A percentile compares a stretch with the other conserved stretches of the same genome.
These are phyloP conservation scores for Nephila pilipes DNA, from an alignment of 1,140 invertebrate genomes.

Conservation along the genomic window DNA sequence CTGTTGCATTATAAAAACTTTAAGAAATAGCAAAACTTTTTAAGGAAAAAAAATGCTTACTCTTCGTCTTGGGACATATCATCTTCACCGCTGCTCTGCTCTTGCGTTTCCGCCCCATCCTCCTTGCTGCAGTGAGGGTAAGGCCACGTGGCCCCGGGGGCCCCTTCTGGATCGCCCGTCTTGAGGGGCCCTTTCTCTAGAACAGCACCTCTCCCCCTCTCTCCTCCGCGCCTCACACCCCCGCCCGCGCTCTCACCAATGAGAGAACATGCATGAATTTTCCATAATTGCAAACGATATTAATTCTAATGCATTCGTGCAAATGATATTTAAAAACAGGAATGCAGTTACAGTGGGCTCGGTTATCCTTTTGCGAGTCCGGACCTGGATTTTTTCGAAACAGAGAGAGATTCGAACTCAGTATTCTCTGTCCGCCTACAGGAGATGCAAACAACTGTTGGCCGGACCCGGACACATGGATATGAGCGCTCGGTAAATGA, in stretches of 20 bases:
- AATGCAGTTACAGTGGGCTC: not conserved
- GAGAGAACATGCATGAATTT: not conserved
- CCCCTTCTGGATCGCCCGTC: slow-evolving; percentile 69
- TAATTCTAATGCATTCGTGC: not conserved
- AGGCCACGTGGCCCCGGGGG: slow-evolving; percentile 63
- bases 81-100: slow-evolving; percentile 49
- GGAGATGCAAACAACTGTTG: slow-evolving; percentile 66
- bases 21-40: no score
- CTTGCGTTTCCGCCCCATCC: slow-evolving; percentile 61
- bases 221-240: not conserved
- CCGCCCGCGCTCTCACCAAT: slow-evolving; percentile 15
- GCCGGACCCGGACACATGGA: slow-evolving; percentile 68
- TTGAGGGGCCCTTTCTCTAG: slow-evolving; percentile 59
- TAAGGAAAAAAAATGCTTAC: not conserved
- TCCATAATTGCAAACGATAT: not conserved
- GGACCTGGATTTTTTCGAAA: not conserved
- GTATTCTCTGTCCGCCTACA: not conserved
- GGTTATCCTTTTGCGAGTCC: not conserved
- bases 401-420: not conserved
- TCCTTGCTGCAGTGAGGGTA: slow-evolving; percentile 62
- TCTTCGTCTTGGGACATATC: slow-evolving; percentile 39
- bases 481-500: slow-evolving; percentile 42
- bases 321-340: not conserved
- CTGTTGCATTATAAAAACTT: no score
- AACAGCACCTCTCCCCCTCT: slow-evolving; percentile 15